A percentile compares a stretch with the other conserved stretches of the same genome.
Evolutionary conservation across 2,888 invertebrate species (phyloP).

Genomic region (Muschampia plurimacula): DNA sequence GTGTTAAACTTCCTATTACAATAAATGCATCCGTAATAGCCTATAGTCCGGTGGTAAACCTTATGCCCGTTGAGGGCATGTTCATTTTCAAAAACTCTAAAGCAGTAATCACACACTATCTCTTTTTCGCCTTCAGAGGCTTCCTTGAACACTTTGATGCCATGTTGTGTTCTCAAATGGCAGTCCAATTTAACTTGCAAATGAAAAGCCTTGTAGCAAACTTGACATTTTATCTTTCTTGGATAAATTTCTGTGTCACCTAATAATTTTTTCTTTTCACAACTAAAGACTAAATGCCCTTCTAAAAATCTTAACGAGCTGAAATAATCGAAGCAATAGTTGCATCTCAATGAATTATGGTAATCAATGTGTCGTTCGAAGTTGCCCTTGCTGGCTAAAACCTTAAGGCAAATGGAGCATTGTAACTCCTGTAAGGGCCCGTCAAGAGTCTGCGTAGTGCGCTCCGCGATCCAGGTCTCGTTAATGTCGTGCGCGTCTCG

Average conservation of each 20-base stretch:
- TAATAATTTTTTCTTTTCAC: constrained; percentile 74
- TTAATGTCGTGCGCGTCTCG: constrained; percentile 69
- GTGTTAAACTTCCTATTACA: constrained; percentile 83
- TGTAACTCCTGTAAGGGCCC: constrained; percentile 77
- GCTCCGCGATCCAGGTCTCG: constrained; percentile 78
- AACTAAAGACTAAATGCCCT: constrained; percentile 76
- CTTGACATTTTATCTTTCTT: constrained; percentile 74
- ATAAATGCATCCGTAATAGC: constrained; percentile 79
- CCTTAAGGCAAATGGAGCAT: constrained; percentile 78
- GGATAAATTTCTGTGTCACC: constrained; percentile 75
- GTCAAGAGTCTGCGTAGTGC: constrained; percentile 58
- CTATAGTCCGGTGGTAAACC: constrained; percentile 75
- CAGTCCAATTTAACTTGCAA: constrained; percentile 80
- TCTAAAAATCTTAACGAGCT: constrained; percentile 74
- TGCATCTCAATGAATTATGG: constrained; percentile 79
- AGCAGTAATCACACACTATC: constrained; percentile 79
- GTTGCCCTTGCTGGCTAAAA: constrained; percentile 78
- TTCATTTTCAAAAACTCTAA: constrained; percentile 76
- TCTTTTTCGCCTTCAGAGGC: constrained; percentile 62
- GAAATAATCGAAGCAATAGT: constrained; percentile 81
- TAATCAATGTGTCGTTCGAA: constrained; percentile 80
- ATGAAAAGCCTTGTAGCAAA: constrained; percentile 82
- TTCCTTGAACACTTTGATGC: constrained; percentile 60
- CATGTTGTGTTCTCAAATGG: constrained; percentile 74
- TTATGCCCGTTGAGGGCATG: constrained; percentile 72